Evolutionary conservation across 1,140 invertebrate species (phyloP).

Genomic region (Zaprionus ghesquierei): DNA sequence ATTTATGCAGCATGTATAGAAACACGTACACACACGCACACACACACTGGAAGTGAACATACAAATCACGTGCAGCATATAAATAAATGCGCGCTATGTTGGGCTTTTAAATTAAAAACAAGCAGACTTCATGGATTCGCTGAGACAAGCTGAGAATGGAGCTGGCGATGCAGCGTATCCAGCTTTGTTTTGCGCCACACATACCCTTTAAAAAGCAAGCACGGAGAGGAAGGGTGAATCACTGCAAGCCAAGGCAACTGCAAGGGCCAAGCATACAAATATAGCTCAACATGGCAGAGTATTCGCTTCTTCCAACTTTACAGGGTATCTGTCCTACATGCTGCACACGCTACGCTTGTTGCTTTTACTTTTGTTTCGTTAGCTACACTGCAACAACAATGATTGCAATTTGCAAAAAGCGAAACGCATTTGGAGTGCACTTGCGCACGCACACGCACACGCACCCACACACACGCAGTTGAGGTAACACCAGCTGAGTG

Average conservation of each 20-base stretch:
- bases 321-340: not conserved
- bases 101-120: slow-evolving; percentile 75
- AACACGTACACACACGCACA: slow-evolving; percentile 44
- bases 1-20: slow-evolving; percentile 57
- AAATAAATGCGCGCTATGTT: slow-evolving; percentile 69
- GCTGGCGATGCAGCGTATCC: not conserved
- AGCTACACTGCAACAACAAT: slow-evolving; percentile 52
- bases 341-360: not conserved
- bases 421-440: slow-evolving; percentile 66
- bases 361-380: slow-evolving; percentile 42
- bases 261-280: not conserved
- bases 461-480: not conserved
- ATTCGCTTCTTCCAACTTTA: not conserved
- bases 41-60: slow-evolving; percentile 31
- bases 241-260: not conserved
- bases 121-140: slow-evolving; percentile 29
- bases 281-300: no score
- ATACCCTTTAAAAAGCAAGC: slow-evolving; percentile 1
- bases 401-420: slow-evolving; percentile 73
- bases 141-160: slow-evolving; percentile 38
- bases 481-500: not conserved
- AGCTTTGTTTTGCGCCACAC: not conserved
- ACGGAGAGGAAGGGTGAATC: not conserved
- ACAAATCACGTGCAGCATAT: slow-evolving; percentile 74
- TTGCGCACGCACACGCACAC: slow-evolving; percentile 9